These are phyloP conservation scores for Cavia aperea DNA, from an alignment of 2,113 vertebrate genomes.

Conservation along the genomic window DNA sequence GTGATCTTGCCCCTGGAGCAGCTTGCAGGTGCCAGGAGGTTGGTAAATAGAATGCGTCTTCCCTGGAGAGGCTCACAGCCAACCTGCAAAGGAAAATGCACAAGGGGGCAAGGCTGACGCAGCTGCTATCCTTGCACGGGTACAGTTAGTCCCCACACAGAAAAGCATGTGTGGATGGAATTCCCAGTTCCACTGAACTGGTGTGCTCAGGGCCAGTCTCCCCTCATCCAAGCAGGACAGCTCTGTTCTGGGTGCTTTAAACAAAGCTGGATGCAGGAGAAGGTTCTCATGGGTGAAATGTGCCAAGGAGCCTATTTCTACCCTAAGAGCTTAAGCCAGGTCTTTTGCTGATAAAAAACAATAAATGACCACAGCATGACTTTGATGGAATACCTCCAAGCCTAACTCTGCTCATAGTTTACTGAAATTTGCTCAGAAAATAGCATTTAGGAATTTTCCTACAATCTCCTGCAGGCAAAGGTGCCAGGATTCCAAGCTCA, in stretches of 20 bases:
- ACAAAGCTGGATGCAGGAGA: background rate
- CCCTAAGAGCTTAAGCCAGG: background rate
- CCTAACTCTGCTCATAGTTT: background rate
- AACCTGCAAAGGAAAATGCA: background rate
- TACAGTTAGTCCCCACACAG: background rate
- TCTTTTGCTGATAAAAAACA: background rate
- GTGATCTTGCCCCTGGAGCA: too few relatives aligned
- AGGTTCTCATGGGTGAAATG: background rate
- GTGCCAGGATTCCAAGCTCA: accelerated
- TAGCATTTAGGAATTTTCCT: too few relatives aligned
- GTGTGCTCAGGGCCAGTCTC: background rate
- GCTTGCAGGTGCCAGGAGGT: background rate
- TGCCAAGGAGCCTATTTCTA: background rate
- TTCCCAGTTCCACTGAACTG: background rate
- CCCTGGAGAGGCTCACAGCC: background rate
- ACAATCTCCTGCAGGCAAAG: background rate
- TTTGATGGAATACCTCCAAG: background rate
- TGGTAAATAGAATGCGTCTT: background rate
- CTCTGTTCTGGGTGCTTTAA: background rate
- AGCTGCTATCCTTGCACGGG: background rate
- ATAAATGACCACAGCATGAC: background rate
- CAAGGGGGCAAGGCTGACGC: background rate
- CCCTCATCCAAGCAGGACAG: background rate
- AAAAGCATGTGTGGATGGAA: background rate
- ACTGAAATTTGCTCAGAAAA: background rate